Base-by-base conservation (phyloP, 2,888 invertebrate genomes). In the Achlya flavicornis region DNA sequence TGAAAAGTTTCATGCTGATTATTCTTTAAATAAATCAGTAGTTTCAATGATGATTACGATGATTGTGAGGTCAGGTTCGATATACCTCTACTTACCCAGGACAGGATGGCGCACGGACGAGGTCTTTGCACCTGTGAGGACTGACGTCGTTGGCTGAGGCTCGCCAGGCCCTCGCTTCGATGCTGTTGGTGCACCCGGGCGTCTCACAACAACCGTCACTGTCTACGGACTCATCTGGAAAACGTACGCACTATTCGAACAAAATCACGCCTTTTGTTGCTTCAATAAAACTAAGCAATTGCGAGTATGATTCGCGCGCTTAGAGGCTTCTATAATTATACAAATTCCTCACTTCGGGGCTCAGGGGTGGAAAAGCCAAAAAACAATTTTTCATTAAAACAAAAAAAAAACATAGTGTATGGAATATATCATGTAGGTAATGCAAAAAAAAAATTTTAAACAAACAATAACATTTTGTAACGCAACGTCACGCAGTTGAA, bases 111-210 rank as follows among this genome's bases (percentile, higher is more conserved):
- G 86, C 83, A 38, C 85, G 77, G 16, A 77, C 78, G 0, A 89
- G 73, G 32, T 87, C 85, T 62, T 76, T 79, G 38, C 79, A 79
- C 53, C 73, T 71, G 16, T 79, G 78, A 0, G 84, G 82, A 69
- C 85, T 86, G 64, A 89, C 81, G 69, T 91, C 89, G 64, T 76
- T 88, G 53, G 88, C 81, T 0, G 92, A 90, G 0, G 88, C 88
- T 12, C 86, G 80, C 88, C 89, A 91, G 3, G 75, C 67, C 3
- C 74, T 73, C 0, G 77, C 62, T 43, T 80, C 81, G 3, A 76
- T 65, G 38, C 66, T 69, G 41, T 66, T 70, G 14, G 76, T 72
- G 64, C 81, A 79, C 19, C 74, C 78, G 10, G 80, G 72, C 2
- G 80, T 77, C 59, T 85, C 87, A 62, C 82, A 82, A 68, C 86